Percentiles rank a stretch among this genome's conserved stretches.
Evolutionary conservation across 2,888 invertebrate species (phyloP).

Genomic region (Cheilosia pagana): DNA sequence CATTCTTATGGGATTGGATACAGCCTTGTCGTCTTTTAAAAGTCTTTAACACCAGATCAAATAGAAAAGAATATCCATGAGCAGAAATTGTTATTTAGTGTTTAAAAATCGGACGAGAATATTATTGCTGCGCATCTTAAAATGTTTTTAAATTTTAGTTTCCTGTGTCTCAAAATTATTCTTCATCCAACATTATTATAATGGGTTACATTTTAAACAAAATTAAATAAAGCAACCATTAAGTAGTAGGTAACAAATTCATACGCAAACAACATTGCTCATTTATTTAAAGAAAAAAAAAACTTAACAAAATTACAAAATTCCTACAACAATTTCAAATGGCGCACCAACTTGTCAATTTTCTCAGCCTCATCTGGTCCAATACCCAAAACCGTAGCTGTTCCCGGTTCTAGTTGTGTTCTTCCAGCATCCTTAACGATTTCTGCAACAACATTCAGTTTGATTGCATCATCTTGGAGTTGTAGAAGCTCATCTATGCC

Average conservation of each 20-base stretch:
- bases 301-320: slow-evolving; percentile 10
- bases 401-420: slow-evolving; percentile 88
- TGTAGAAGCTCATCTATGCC: slow-evolving; percentile 84
- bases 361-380: slow-evolving; percentile 87
- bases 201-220: too few relatives aligned
- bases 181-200: too few relatives aligned
- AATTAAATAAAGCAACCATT: too few relatives aligned
- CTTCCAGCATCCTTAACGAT: slow-evolving; percentile 89
- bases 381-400: slow-evolving; percentile 89
- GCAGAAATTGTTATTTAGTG: background rate
- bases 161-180: too few relatives aligned
- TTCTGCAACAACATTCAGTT: slow-evolving; percentile 84
- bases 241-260: too few relatives aligned
- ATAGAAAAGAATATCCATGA: too few relatives aligned
- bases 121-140: too few relatives aligned
- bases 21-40: background rate
- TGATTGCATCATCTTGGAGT: slow-evolving; percentile 84
- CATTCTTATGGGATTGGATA: background rate
- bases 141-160: too few relatives aligned
- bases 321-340: slow-evolving; percentile 86
- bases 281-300: slow-evolving; percentile 7
- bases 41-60: background rate
- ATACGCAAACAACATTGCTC: background rate
- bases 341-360: slow-evolving; percentile 87
- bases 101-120: too few relatives aligned